Base-by-base conservation (phyloP, 2,113 vertebrate genomes). In the Malurus alboscapulatus region DNA sequence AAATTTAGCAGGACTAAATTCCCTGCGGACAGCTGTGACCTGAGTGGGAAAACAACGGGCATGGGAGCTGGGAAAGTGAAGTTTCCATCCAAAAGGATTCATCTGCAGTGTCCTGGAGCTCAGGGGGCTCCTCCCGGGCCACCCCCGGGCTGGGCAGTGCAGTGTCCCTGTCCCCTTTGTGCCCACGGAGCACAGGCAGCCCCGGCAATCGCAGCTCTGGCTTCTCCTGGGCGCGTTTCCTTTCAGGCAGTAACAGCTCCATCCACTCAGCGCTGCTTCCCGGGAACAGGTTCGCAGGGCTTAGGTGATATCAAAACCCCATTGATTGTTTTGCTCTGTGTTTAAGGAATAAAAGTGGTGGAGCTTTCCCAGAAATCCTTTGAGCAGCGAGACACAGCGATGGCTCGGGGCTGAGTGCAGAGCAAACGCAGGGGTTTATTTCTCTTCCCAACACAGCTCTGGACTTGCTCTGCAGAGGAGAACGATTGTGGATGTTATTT, bases 301-400 rank as follows among this genome's bases (percentile, higher is more conserved):
- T 94, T 91, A 94, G 95, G 94, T 59, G 66, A 71, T 93, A 96
- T 87, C 94, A 87, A 62, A 92, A 94, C 63, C 79, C 97, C 97
- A 97, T 96, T 90, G 97, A 94, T 96, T 94, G 89, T 96, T 96
- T 96, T 91, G 94, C 94, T 96, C 69, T 66, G 78, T 91, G 84
- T 94, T 96, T 95, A 96, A 96, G 95, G 95, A 96, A 96, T 92
- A 88, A 96, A 97, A 96, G 97, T 32, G 65, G 61, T 12, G 69
- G 89, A 81, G 96, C 85, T 94, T 94, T 83, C 51, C 26, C 81
- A 91, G 95, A 88, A 86, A 94, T 93, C 81, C 96, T 93, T 75
- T 90, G 86, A 95, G 97, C 92, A 75, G 83, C 55, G 4, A 94
- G 95, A 84, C 48, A 78, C 65, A 47, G 25, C 30, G 1, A 26